A percentile compares a stretch with the other conserved stretches of the same genome.
These are phyloP conservation scores for Ploceus nigricollis DNA, from an alignment of 2,113 vertebrate species.

Conservation along the genomic window DNA sequence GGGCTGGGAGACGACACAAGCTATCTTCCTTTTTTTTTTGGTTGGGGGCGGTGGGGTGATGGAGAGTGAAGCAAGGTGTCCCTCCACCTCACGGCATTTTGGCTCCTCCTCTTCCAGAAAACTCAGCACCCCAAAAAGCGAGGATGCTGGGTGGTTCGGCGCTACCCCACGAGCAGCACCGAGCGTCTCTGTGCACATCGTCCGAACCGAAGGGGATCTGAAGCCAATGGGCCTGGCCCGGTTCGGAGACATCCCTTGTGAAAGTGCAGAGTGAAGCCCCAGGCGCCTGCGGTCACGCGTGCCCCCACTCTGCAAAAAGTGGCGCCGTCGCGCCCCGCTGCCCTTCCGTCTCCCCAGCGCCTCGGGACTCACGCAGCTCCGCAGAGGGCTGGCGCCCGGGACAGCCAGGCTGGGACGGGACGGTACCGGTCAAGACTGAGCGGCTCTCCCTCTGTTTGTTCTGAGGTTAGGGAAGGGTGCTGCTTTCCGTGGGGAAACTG, in stretches of 20 bases:
- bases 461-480: not conserved
- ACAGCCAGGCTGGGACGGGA: not conserved
- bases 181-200: too few species aligned
- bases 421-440: not conserved
- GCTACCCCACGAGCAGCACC: not conserved
- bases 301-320: fast-evolving
- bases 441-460: fast-evolving
- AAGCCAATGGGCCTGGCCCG: not conserved
- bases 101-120: not conserved
- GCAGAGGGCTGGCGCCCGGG: fast-evolving
- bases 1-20: not conserved
- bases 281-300: not conserved
- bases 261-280: not conserved
- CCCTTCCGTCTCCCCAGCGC: too few species aligned
- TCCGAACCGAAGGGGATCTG: not conserved
- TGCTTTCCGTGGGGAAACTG: not conserved
- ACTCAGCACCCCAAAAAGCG: not conserved
- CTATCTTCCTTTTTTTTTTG: not conserved
- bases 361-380: not conserved
- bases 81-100: not conserved
- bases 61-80: not conserved
- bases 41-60: too few species aligned
- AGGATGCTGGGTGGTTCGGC: not conserved
- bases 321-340: not conserved
- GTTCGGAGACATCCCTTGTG: not conserved